Conservation (phyloP, 2,888 invertebrate species). For the Ectobius pallidus region DNA sequence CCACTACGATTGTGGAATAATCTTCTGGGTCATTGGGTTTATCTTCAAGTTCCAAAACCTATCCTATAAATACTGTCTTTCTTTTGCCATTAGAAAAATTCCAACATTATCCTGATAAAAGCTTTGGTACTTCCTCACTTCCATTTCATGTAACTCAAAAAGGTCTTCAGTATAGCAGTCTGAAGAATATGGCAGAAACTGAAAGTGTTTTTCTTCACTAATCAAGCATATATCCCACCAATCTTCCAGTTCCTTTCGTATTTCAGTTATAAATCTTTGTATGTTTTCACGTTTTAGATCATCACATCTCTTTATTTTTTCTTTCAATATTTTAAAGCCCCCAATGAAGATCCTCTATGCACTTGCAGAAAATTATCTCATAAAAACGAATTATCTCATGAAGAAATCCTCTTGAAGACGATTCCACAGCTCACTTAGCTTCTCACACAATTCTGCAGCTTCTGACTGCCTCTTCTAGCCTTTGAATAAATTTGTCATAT, state of each 20-base stretch:
- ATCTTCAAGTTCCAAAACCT: slow-evolving; percentile 77
- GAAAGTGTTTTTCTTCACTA: slow-evolving; percentile 63
- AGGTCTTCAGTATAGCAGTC: slow-evolving; percentile 81
- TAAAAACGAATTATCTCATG: too few species aligned
- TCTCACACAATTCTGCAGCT: too few species aligned
- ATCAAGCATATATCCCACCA: slow-evolving; percentile 83
- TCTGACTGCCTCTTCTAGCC: too few species aligned
- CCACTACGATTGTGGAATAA: slow-evolving; percentile 85
- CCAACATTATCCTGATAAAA: slow-evolving; percentile 69
- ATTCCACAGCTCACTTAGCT: too few species aligned
- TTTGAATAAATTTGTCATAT: too few species aligned
- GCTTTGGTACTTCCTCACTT: slow-evolving; percentile 70
- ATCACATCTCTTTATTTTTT: slow-evolving; percentile 78
- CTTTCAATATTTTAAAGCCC: too few species aligned
- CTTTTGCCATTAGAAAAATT: slow-evolving; percentile 68
- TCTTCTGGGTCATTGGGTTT: slow-evolving; percentile 80
- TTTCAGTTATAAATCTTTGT: slow-evolving; percentile 64
- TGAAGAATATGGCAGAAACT: slow-evolving; percentile 68
- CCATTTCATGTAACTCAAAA: slow-evolving; percentile 77
- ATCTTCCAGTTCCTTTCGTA: slow-evolving; percentile 71
- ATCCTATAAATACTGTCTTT: slow-evolving; percentile 73
- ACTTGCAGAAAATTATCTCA: too few species aligned
- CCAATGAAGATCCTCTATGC: too few species aligned
- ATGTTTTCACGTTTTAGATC: slow-evolving; percentile 78
- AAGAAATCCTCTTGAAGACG: too few species aligned